Evolutionary conservation across 2,113 vertebrate genomes (phyloP), one percentile per base, ranked within the genome.

Genomic region (Catagonus wagneri): DNA sequence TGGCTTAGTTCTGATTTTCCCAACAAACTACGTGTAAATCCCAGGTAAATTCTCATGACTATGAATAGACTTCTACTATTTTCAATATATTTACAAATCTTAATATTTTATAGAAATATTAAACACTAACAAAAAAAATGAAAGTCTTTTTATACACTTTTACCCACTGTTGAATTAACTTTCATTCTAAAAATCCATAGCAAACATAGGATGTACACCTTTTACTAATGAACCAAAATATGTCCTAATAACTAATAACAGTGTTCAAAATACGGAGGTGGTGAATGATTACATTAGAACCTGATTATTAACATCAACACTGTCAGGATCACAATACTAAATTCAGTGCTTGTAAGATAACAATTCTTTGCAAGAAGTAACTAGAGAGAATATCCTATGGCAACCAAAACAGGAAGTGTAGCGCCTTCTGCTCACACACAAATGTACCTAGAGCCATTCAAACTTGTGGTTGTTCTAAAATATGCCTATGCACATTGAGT

Each of bases 61-160:
- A 27, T 56, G 13, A 4, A 56, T 52, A 80, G 19, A 56, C 16
- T 1, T 68, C 25, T 65, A 4, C 22, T 84, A 75, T 19, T 72
- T 63, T 75, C 25, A 85, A 32, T 36, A 0, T 22, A n/a, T 29
- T 74, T 84, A 25, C 34, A 61, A 81, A 52, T 39, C 29, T 29
- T 76, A 65, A 90, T 61, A 56, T 39, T 94, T 94, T 23, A 36
- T 13, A n/a, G n/a, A 20, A 69, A 63, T 81, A 20, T 63, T 86
- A 63, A 92, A 84, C 15, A 36, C 6, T 68, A 84, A 15, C 2
- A 19, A 56, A 39, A 68, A 74, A 11, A 66, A 92, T 36, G 17
- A 60, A 58, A 20, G 23, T 0, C 4, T 92, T 85, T 66, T 61
- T 12, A 17, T 39, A 76, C 36, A 78, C 29, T 19, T 20, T 23